Evolutionary conservation across 2,888 invertebrate genomes (phyloP), one percentile per base, ranked within the genome.

Genomic region (Drosophila barbarae): DNA sequence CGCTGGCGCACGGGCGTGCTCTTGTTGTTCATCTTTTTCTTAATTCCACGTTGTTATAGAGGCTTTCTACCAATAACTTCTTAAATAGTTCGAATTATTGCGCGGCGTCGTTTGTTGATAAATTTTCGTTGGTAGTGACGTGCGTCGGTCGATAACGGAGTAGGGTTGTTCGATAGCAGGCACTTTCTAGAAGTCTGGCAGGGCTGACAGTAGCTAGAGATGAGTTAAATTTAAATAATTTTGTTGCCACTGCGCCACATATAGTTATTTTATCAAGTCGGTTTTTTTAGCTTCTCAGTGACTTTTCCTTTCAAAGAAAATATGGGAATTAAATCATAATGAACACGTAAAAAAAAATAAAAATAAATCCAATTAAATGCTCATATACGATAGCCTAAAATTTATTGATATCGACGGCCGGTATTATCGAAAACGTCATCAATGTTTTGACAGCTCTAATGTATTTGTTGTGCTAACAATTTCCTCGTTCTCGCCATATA

Each of bases 61-160:
- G 12, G 26, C 12, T 34, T 36, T 35, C 8, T 28, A 13, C 12
- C 30, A 58, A 61, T 54, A 70, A 68, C 46, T 66, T 44, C 50
- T 66, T 18, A n/a, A 36, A 47, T 13, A 69, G 44, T 71, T 82
- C 76, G 77, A 84, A 82, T 44, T 53, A 58, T 52, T 79, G 79
- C 80, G 80, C 79, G 79, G 80, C 71, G 69, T 84, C 76, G 64
- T 74, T 74, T 78, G 66, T 82, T 81, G 70, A 71, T 77, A 53
- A 41, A 50, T 68, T 68, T 60, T 51, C 28, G 18, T 46, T 69
- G 12, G 47, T 69, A 63, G 65, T 69, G 69, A 71, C 44, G 77
- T 23, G 52, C 10, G 10, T 3, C 3, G 21, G 34, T 30, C 79
- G 79, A 77, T 82, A 76, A 36, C 38, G 42, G 2, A 10, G 9